Evolutionary conservation across 2,113 vertebrate genomes (phyloP).

Genomic region (Heloderma charlesbogerti): DNA sequence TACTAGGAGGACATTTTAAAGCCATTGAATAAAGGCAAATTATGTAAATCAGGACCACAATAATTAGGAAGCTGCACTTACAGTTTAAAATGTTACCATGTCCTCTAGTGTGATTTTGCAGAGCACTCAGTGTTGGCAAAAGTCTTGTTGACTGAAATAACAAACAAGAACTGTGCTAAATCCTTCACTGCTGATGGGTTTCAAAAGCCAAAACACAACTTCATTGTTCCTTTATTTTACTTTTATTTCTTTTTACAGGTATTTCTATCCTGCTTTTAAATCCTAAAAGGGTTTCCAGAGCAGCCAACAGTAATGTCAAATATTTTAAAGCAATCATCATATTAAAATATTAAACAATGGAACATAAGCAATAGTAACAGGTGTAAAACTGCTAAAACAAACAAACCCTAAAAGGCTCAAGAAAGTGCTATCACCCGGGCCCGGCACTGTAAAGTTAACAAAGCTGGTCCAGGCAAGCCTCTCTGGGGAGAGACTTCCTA

Average conservation of each 20-base stretch:
- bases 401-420: not conserved
- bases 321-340: not conserved
- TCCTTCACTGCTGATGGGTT: not conserved
- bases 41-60: not conserved
- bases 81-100: not conserved
- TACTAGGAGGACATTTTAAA: not conserved
- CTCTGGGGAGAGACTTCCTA: no score
- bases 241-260: not conserved
- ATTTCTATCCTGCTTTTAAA: not conserved
- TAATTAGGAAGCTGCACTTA: not conserved
- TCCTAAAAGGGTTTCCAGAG: not conserved
- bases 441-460: no score
- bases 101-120: not conserved
- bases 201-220: not conserved
- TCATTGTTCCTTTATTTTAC: not conserved
- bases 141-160: not conserved
- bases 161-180: not conserved
- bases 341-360: not conserved
- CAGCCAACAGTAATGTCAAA: not conserved
- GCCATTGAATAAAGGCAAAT: not conserved
- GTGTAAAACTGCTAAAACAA: not conserved
- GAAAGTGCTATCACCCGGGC: no score
- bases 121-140: not conserved
- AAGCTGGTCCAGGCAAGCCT: no score
- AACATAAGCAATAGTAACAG: not conserved